A percentile compares a stretch with the other conserved stretches of the same genome.
These are phyloP conservation scores for Tribolium castaneum DNA, from an alignment of 1,140 invertebrate species.

Conservation along the genomic window DNA sequence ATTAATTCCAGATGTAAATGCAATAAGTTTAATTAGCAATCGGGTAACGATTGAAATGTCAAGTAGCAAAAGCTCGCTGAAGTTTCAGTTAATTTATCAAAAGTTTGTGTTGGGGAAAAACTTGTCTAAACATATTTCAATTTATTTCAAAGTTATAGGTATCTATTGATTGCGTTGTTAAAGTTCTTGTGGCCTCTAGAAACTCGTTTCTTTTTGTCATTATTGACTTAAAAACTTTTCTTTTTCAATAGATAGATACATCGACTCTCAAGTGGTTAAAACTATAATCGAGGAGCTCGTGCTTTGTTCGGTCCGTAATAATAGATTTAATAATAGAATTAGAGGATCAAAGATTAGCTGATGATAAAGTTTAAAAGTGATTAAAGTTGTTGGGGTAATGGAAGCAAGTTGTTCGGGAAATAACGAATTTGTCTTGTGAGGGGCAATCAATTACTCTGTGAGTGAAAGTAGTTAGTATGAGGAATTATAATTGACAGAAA, in stretches of 20 bases:
- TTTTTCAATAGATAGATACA: slow-evolving; percentile 1
- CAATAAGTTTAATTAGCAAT: no score
- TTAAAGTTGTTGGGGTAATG: slow-evolving; percentile 12
- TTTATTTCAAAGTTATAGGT: neutral
- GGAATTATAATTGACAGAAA: slow-evolving; percentile 34
- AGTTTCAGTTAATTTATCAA: neutral
- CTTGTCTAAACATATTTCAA: neutral
- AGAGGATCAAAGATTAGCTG: slow-evolving; percentile 6
- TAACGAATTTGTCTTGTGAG: slow-evolving; percentile 12
- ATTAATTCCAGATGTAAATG: no score
- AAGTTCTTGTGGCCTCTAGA: neutral
- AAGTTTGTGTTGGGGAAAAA: neutral
- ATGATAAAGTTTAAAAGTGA: slow-evolving; percentile 33
- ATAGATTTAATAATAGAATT: slow-evolving; percentile 19
- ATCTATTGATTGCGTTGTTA: neutral
- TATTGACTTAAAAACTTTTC: neutral
- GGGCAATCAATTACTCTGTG: slow-evolving; percentile 12
- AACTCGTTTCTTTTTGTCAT: neutral
- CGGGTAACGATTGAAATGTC: neutral
- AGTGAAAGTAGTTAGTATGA: slow-evolving; percentile 33
- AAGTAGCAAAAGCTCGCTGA: neutral
- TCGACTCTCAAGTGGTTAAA: neutral
- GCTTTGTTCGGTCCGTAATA: neutral
- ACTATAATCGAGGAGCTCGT: neutral
- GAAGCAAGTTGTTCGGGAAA: slow-evolving; percentile 20